phyloP scores from a whole-genome alignment of 2,888 invertebrate species.

The Stenichneumon culpator region DNA sequence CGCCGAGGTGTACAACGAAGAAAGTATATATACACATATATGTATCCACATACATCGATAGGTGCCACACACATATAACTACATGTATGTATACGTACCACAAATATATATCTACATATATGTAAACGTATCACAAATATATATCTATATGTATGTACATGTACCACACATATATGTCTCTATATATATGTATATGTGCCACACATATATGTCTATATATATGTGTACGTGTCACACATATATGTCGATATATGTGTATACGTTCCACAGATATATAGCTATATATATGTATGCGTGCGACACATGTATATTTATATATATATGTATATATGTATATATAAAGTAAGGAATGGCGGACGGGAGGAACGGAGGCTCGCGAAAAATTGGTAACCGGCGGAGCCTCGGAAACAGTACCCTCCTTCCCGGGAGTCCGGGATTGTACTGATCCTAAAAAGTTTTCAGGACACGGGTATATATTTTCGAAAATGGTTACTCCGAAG shows the following conservation, averaged over 20 bases:
- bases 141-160: too few species aligned
- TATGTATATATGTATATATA: neutral
- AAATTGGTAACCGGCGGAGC: neutral
- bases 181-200: neutral
- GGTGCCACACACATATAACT: neutral
- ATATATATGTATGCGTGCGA: too few species aligned
- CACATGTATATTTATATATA: too few species aligned
- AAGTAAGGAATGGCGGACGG: conserved; percentile 22
- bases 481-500: conserved; percentile 68
- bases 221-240: neutral
- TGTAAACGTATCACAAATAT: too few species aligned
- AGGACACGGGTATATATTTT: conserved; percentile 72
- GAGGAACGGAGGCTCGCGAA: conserved; percentile 46
- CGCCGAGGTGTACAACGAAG: conserved; percentile 7
- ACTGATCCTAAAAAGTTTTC: conserved; percentile 77
- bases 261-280: too few species aligned
- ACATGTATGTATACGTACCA: too few species aligned
- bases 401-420: conserved; percentile 65
- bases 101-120: too few species aligned
- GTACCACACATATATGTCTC: too few species aligned
- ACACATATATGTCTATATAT: neutral
- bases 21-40: conserved; percentile 10
- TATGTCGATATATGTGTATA: neutral
- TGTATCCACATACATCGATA: neutral
- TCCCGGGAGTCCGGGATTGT: conserved; percentile 71